phyloP scores from a whole-genome alignment of 2,888 invertebrate species.

The Acronicta alni region DNA sequence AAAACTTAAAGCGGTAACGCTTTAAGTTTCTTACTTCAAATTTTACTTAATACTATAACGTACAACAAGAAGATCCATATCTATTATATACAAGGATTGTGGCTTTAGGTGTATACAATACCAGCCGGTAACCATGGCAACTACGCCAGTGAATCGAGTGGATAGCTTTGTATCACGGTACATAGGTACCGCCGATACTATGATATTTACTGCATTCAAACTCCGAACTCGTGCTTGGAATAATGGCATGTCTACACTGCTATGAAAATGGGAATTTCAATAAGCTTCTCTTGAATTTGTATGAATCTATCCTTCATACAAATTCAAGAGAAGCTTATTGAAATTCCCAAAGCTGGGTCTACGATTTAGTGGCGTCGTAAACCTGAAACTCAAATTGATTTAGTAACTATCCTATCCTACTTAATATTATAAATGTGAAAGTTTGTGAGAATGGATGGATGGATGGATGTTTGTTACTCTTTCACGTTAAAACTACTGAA shows the following conservation, averaged over 20 bases:
- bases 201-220: slow-evolving; percentile 18
- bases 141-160: neutral
- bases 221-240: slow-evolving; percentile 18
- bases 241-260: neutral
- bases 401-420: slow-evolving; percentile 5
- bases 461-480: no score
- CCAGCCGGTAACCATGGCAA: slow-evolving; percentile 20
- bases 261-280: no score
- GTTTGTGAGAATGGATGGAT: no score
- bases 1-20: slow-evolving; percentile 10
- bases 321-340: neutral
- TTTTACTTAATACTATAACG: neutral
- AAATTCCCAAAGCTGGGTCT: neutral
- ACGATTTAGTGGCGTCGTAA: no score
- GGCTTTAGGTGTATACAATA: no score
- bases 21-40: neutral
- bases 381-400: slow-evolving; percentile 22
- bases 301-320: no score
- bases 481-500: no score
- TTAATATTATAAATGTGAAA: no score
- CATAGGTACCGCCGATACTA: slow-evolving; percentile 1
- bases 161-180: slow-evolving; percentile 17
- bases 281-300: no score
- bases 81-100: neutral
- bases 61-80: slow-evolving; percentile 3